Evolutionary conservation across 2,113 vertebrate genomes (phyloP).

Genomic region (Ptychochromis oligacanthus): DNA sequence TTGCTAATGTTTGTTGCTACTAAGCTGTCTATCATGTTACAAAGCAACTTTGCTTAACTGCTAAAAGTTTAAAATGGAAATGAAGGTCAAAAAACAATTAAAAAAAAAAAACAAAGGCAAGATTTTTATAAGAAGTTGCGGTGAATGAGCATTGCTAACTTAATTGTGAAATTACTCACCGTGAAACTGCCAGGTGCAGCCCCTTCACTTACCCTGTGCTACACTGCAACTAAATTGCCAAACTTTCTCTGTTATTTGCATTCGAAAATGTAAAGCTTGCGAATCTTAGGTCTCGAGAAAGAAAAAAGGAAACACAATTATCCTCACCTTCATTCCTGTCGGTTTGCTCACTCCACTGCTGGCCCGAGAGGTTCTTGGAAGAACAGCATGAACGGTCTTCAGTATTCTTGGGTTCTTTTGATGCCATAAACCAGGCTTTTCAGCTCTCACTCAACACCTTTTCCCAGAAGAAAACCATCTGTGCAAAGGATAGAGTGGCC

Average conservation of each 20-base stretch:
- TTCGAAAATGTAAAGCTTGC: not conserved
- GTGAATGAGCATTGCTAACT: not conserved
- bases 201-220: not conserved
- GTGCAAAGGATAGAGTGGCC: constrained; percentile 60
- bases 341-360: constrained; percentile 31
- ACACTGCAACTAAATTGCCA: not conserved
- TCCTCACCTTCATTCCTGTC: constrained; percentile 10
- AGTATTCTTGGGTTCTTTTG: constrained; percentile 24
- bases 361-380: constrained; percentile 19
- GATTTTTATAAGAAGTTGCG: not conserved
- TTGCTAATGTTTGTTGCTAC: not conserved
- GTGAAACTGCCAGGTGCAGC: not conserved
- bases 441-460: constrained; percentile 67
- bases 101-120: not conserved
- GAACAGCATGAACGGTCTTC: not conserved
- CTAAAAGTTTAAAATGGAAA: not conserved
- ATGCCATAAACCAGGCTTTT: constrained; percentile 59
- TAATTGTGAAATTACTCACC: too few relatives aligned
- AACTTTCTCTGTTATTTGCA: not conserved
- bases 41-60: not conserved
- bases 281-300: not conserved
- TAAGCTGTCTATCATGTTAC: not conserved
- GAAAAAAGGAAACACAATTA: constrained; percentile 4
- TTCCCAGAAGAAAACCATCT: constrained; percentile 68
- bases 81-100: not conserved